Evolutionary conservation across 2,888 invertebrate species (phyloP).

Genomic region (Zele albiditarsus): DNA sequence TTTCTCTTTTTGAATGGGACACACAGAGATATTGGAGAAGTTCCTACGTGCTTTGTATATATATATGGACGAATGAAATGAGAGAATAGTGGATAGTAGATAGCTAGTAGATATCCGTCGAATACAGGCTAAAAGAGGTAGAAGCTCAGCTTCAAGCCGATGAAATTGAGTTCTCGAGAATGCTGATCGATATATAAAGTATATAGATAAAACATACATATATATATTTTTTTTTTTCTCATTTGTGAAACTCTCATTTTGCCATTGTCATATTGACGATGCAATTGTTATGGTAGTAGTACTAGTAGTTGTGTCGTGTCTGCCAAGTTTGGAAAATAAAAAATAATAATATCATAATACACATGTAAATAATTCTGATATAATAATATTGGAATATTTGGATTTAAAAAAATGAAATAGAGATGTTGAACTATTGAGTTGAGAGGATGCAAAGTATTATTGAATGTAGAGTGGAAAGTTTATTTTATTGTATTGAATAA

Average conservation of each 20-base stretch:
- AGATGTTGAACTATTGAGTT: too few relatives aligned
- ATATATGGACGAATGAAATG: not conserved
- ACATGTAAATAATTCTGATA: too few relatives aligned
- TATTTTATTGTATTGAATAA: too few relatives aligned
- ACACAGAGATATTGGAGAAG: constrained; percentile 19
- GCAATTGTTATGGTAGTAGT: not conserved
- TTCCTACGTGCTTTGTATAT: not conserved
- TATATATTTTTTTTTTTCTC: not conserved
- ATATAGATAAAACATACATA: not conserved
- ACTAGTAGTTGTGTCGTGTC: not conserved
- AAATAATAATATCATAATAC: too few relatives aligned
- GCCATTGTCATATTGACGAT: not conserved
- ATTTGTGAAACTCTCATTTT: not conserved
- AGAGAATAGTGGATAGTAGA: constrained; percentile 10
- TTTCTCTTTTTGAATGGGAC: constrained; percentile 1
- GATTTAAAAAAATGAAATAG: too few relatives aligned
- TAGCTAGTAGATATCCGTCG: not conserved
- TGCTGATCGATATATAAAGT: constrained; percentile 11
- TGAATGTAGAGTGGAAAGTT: too few relatives aligned
- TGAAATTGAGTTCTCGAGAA: constrained; percentile 23
- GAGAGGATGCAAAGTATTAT: too few relatives aligned
- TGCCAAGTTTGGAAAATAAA: not conserved
- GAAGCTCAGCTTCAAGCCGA: not conserved
- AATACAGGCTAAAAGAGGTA: constrained; percentile 1
- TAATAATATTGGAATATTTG: too few relatives aligned